Base-by-base conservation (phyloP, 2,113 vertebrate species). In the Thalassoma bifasciatum region DNA sequence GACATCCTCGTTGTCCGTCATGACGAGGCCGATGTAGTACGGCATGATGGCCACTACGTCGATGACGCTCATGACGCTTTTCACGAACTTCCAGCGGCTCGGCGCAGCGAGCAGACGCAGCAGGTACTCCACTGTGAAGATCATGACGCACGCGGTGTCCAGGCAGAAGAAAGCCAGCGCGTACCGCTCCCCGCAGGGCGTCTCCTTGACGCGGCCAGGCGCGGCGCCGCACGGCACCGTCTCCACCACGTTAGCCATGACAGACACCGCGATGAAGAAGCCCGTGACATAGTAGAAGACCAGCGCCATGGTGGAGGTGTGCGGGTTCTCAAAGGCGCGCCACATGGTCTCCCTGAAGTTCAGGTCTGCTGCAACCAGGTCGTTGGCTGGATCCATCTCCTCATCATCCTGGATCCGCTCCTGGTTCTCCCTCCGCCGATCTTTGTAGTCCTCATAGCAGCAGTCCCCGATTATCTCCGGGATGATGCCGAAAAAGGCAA, bases 241-340 rank as follows among this genome's bases (percentile, higher is more conserved):
- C 82, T 99, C 98, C 54, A 94, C 95, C 84, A 99, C 98, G 0
- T 99, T 99, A 44, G 98, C 97, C 30, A 99, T 92, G 71, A 99
- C 98, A 0, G 98, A 99, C 76, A 99, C 95, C 0, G 98, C 97
- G 46, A 99, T 99, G 92, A 99, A 99, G 94, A 99, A 99, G 10
- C 98, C 98, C 0, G 98, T 99, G 13, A 99, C 98, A 5, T 99
- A 99, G 92, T 99, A 99, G 88, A 99, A 97, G 67, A 99, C 98
- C 75, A 99, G 91, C 42, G 97, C 98, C 93, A 96, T 93, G 0
- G 97, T 99, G 92, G 96, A 98, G 76, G 96, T 98, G 92, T 99
- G 97, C 0, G 98, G 98, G 90, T 99, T 99, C 94, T 99, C 98
- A 22, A 99, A 99, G 5, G 97, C 97, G 38, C 97, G 88, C 97